Evolutionary conservation across 2,888 invertebrate species (phyloP).

Genomic region (Noctua fimbriata): DNA sequence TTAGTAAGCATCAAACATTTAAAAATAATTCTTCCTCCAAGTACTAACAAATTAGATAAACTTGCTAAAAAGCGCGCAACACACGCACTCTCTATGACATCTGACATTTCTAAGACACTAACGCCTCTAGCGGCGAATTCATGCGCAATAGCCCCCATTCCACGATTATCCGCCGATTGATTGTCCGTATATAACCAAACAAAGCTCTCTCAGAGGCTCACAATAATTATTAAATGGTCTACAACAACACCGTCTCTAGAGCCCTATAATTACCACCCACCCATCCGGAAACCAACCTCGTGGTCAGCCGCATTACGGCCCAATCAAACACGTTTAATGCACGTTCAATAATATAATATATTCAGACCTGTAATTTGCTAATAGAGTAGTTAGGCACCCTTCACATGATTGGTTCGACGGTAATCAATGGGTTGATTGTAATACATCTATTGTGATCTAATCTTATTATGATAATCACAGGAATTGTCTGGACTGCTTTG

Average conservation of each 20-base stretch:
- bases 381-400: constrained; percentile 39
- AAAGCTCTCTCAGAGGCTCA: background rate
- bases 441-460: constrained; percentile 36
- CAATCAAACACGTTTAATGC: constrained; percentile 42
- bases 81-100: too few relatives aligned
- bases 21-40: too few relatives aligned
- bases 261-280: constrained; percentile 12
- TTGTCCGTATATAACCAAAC: background rate
- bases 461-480: constrained; percentile 42
- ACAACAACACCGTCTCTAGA: constrained; percentile 1
- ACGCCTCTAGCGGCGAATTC: too few relatives aligned
- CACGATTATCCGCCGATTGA: background rate
- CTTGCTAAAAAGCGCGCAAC: too few relatives aligned
- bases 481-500: constrained; percentile 21
- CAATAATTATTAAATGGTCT: background rate
- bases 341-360: constrained; percentile 45
- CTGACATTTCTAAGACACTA: too few relatives aligned
- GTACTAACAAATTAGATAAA: too few relatives aligned
- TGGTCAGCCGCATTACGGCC: constrained; percentile 16
- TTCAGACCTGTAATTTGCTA: constrained; percentile 48
- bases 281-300: constrained; percentile 26
- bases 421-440: constrained; percentile 44
- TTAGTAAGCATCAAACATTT: too few relatives aligned
- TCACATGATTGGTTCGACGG: constrained; percentile 25
- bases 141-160: background rate